Conservation (phyloP, 1,140 invertebrate species). For the Drosophila ironensis region DNA sequence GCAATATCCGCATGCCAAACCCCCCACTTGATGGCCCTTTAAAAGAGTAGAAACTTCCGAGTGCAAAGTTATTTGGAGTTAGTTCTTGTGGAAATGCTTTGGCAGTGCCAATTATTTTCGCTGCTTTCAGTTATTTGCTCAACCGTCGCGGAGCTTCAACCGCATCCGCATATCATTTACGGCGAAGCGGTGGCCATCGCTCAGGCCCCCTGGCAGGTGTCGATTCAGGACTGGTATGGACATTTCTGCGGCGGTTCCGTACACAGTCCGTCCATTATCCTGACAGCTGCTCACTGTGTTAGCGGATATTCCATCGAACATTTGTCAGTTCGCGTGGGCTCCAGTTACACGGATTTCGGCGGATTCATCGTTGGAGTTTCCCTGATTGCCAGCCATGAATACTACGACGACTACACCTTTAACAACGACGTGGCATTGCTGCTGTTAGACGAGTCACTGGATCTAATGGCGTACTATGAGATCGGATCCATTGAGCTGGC, state of each 20-base stretch:
- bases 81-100: background rate
- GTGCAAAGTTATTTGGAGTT: too few relatives aligned
- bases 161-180: background rate
- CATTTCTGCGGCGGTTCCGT: constrained; percentile 84
- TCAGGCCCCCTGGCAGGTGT: constrained; percentile 84
- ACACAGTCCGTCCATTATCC: constrained; percentile 79
- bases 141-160: background rate
- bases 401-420: background rate
- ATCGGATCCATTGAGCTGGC: constrained; percentile 2
- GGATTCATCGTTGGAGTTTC: background rate
- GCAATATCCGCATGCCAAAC: too few relatives aligned
- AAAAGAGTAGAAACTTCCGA: too few relatives aligned
- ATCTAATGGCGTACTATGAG: background rate
- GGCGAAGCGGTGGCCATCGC: constrained; percentile 76
- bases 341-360: background rate
- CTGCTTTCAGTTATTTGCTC: background rate
- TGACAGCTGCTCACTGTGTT: constrained; percentile 84
- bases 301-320: background rate
- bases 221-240: constrained; percentile 78
- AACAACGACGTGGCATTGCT: constrained; percentile 14
- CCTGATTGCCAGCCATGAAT: background rate
- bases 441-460: background rate
- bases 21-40: too few relatives aligned
- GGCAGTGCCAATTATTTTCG: background rate
- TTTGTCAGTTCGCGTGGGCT: constrained; percentile 8